These are phyloP conservation scores for Hyalella azteca DNA, from an alignment of 2,888 invertebrate species.

Conservation along the genomic window DNA sequence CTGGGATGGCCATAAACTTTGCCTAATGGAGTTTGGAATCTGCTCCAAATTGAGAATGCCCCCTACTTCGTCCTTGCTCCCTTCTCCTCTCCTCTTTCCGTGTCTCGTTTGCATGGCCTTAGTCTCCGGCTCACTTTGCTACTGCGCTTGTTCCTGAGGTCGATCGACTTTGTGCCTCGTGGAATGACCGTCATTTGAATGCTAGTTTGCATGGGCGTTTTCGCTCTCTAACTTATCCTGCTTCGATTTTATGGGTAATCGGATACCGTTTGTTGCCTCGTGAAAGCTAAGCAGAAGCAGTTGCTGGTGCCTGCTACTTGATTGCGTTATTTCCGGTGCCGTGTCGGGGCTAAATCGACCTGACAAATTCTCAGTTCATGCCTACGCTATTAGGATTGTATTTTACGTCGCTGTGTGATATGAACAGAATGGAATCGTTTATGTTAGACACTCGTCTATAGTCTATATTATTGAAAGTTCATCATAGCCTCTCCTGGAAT, in stretches of 20 bases:
- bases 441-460: too few relatives aligned
- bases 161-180: background rate
- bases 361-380: background rate
- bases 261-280: constrained; percentile 1
- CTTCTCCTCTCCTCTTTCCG: background rate
- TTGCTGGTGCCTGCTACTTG: background rate
- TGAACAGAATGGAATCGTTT: too few relatives aligned
- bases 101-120: background rate
- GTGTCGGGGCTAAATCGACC: background rate
- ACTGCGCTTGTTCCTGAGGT: background rate
- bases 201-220: constrained; percentile 27
- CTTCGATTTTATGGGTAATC: constrained; percentile 20
- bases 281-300: background rate
- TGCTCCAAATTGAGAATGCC: background rate
- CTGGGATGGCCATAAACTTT: background rate
- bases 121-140: background rate
- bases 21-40: background rate
- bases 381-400: too few relatives aligned
- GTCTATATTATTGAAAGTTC: too few relatives aligned
- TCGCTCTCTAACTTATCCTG: background rate
- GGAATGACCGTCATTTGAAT: background rate
- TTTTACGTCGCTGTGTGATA: too few relatives aligned
- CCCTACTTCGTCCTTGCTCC: background rate
- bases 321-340: constrained; percentile 15
- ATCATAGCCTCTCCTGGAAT: too few relatives aligned